phyloP scores from a whole-genome alignment of 2,797 vertebrate genomes.

The Scolopax bukidnonensis region DNA sequence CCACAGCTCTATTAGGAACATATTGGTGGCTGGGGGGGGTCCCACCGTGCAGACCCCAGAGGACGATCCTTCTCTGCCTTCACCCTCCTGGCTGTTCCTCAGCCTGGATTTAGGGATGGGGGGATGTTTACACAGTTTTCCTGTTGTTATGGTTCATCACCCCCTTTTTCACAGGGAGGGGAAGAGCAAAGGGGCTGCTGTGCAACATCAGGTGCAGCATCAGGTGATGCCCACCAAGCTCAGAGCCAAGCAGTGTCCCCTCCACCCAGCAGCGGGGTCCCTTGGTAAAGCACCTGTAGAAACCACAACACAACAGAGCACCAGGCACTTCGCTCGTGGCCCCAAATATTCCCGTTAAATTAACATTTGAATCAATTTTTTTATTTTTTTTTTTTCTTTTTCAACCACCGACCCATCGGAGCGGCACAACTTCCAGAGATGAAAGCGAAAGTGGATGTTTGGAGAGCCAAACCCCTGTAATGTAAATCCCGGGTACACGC shows the following conservation, averaged over 20 bases:
- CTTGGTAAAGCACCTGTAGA: background rate
- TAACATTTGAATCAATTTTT: background rate
- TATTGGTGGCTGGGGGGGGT: background rate
- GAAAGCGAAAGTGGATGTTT: slow-evolving; percentile 42
- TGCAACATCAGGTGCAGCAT: background rate
- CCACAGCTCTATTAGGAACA: background rate
- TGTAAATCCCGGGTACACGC: slow-evolving; percentile 7
- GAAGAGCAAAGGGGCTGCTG: background rate
- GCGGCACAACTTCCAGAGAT: slow-evolving; percentile 15
- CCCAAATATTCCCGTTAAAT: background rate
- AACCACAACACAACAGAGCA: background rate
- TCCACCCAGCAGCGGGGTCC: fast-evolving
- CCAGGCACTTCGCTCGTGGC: fast-evolving
- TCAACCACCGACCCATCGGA: background rate
- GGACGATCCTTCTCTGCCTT: background rate
- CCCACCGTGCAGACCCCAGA: background rate
- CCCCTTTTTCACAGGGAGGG: background rate
- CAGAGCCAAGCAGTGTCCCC: background rate
- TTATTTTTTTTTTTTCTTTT: no score
- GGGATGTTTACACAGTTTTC: background rate
- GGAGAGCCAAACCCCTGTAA: slow-evolving; percentile 14
- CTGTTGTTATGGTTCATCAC: background rate
- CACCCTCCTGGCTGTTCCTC: background rate
- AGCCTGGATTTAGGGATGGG: background rate
- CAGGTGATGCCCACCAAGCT: background rate